Conservation (phyloP, 2,797 vertebrate species). For the Adrianichthys oophorus region DNA sequence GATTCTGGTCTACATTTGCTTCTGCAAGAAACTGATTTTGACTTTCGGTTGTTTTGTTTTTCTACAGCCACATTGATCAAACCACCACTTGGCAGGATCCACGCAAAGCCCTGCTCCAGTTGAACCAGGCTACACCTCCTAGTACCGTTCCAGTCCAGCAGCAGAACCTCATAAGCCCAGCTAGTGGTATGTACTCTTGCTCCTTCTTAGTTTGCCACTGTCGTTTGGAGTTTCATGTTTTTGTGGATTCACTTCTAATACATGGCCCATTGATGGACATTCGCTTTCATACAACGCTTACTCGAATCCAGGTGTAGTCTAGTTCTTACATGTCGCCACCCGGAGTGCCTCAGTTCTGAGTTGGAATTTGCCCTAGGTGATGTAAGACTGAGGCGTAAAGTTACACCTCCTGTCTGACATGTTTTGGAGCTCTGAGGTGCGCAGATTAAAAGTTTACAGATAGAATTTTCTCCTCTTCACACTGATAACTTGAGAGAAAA, state of each 20-base stretch:
- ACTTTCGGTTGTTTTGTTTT: background rate
- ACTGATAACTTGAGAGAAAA: slow-evolving; percentile 1
- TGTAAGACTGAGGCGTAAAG: slow-evolving; percentile 60
- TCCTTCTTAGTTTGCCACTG: background rate
- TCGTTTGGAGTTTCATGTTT: background rate
- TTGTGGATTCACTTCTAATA: background rate
- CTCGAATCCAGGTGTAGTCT: slow-evolving; percentile 32
- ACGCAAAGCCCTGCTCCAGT: slow-evolving; percentile 92
- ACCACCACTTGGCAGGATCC: slow-evolving; percentile 98
- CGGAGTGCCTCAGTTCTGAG: slow-evolving; percentile 34
- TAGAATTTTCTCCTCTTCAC: slow-evolving; percentile 2
- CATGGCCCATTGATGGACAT: background rate
- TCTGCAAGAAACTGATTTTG: too few relatives aligned
- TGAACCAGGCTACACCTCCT: slow-evolving; percentile 87
- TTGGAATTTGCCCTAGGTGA: slow-evolving; percentile 69
- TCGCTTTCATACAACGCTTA: background rate
- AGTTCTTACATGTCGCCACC: slow-evolving; percentile 56
- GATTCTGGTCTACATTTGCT: too few relatives aligned
- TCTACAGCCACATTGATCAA: slow-evolving; percentile 92
- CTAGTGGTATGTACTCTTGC: slow-evolving; percentile 78
- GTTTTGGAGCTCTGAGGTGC: slow-evolving; percentile 59
- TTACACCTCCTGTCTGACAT: slow-evolving; percentile 72
- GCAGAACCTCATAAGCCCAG: slow-evolving; percentile 89
- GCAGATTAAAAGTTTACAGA: slow-evolving; percentile 40
- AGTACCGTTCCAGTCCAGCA: slow-evolving; percentile 85